These are phyloP conservation scores for Selenia dentaria DNA, from an alignment of 2,888 invertebrate species.

Conservation along the genomic window DNA sequence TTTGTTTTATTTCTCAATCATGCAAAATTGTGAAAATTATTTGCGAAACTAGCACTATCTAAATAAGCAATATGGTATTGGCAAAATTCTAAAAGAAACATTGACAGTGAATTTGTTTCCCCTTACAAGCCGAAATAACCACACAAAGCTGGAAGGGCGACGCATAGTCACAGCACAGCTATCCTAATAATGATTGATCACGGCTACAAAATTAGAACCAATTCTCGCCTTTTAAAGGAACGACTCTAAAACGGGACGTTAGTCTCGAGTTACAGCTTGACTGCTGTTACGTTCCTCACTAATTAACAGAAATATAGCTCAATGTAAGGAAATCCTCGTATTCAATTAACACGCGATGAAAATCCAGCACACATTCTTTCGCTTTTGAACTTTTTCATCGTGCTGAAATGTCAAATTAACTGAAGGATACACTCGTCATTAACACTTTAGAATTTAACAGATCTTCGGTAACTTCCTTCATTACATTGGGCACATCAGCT, in stretches of 20 bases:
- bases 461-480: slow-evolving; percentile 6
- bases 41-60: not conserved
- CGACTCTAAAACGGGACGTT: slow-evolving; percentile 45
- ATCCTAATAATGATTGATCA: slow-evolving; percentile 80
- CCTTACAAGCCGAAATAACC: slow-evolving; percentile 29
- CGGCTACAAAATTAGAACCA: slow-evolving; percentile 65
- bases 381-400: slow-evolving; percentile 10
- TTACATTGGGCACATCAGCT: too few species aligned
- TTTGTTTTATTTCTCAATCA: too few species aligned
- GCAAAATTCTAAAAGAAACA: slow-evolving; percentile 2
- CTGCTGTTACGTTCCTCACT: slow-evolving; percentile 13
- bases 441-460: slow-evolving; percentile 5
- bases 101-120: slow-evolving; percentile 7
- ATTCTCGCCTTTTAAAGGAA: slow-evolving; percentile 63
- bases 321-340: slow-evolving; percentile 18
- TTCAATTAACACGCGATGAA: slow-evolving; percentile 17
- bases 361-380: slow-evolving; percentile 5
- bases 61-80: slow-evolving; percentile 2
- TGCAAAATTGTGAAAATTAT: too few species aligned
- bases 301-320: slow-evolving; percentile 20
- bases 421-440: slow-evolving; percentile 13
- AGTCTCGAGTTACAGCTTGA: slow-evolving; percentile 28
- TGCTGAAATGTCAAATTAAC: slow-evolving; percentile 1
- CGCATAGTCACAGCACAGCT: slow-evolving; percentile 53
- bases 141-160: slow-evolving; percentile 49